Evolutionary conservation across 35 echinoderm and acorn worm genomes (phyloP), one percentile per base, ranked within the genome.

Genomic region (Diadema setosum): DNA sequence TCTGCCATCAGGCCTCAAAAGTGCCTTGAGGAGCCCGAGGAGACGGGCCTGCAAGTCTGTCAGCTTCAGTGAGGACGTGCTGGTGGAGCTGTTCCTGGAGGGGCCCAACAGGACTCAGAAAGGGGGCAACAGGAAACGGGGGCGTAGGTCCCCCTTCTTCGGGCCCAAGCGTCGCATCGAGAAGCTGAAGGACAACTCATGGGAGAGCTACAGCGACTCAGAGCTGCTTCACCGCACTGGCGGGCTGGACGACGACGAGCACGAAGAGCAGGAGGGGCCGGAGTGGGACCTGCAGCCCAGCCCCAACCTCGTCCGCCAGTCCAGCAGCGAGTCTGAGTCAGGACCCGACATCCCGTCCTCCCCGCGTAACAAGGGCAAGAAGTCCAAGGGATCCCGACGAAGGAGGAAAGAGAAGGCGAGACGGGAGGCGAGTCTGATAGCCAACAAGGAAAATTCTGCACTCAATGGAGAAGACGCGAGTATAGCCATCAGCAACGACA

Each of bases 1-100:
- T n/a, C 89, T 92, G 52, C 84, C 95, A 11, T 56, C 83, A 32
- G 61, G 87, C 52, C 84, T 93, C 39, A 93, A 93, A 43, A 97
- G 95, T 63, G 89, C 88, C 59, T 39, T 97, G 1, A 90, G 81
- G 24, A 63, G 21, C 35, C 46, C 81, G 52, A 24, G 87, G 29
- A 65, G 52, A 40, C 81, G 95, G 15, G 83, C 46, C 17, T 88
- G 70, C 46, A 91, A 93, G 85, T 97, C 95, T 5, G 95, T 97
- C 8, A 97, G 95, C 78, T 97, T 97, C 88, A 91, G 91, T 50
- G 95, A 97, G 49, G 88, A 93, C 18, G 95, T 97, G 1, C 58
- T 78, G 9, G 95, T 97, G 32, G 95, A 91, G 52, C 76, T 81
- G 2, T 87, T 97, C 39, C 60, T 93, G 7, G 46, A 70, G 42